Evolutionary conservation across 2,113 vertebrate genomes (phyloP).

Genomic region (Zosterops hypoxanthus): DNA sequence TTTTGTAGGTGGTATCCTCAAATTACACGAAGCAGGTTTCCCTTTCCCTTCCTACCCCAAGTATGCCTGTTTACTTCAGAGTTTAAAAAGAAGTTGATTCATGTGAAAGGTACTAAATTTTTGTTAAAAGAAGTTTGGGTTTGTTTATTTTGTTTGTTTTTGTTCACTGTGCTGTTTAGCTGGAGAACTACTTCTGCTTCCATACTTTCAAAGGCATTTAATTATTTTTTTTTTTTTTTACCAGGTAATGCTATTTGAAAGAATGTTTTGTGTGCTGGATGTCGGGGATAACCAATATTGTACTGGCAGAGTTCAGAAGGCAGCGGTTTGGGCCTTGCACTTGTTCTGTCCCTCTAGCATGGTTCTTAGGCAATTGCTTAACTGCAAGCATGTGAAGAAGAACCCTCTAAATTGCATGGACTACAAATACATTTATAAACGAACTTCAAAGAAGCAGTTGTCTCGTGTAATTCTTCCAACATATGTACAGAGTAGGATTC

Average conservation of each 20-base stretch:
- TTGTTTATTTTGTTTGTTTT: neutral
- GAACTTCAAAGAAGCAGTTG: neutral
- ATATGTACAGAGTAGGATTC: neutral
- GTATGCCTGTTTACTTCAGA: neutral
- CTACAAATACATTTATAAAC: neutral
- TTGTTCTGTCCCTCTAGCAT: neutral
- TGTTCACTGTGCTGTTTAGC: neutral
- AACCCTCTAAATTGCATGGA: neutral
- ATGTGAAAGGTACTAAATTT: neutral
- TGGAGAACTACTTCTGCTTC: neutral
- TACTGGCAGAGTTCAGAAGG: neutral
- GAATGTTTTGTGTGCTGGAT: neutral
- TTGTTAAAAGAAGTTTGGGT: neutral
- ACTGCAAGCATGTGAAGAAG: neutral
- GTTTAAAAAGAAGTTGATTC: neutral
- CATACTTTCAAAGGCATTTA: neutral
- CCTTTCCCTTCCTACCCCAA: neutral
- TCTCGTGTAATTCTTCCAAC: neutral
- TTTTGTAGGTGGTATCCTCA: slow-evolving; percentile 39
- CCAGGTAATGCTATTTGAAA: neutral
- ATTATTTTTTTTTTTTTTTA: neutral
- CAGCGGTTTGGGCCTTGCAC: neutral
- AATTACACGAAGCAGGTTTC: neutral
- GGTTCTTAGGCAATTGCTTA: neutral
- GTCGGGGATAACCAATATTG: neutral